Evolutionary conservation across 2,113 vertebrate species (phyloP).

Genomic region (Myrmecobius fasciatus): DNA sequence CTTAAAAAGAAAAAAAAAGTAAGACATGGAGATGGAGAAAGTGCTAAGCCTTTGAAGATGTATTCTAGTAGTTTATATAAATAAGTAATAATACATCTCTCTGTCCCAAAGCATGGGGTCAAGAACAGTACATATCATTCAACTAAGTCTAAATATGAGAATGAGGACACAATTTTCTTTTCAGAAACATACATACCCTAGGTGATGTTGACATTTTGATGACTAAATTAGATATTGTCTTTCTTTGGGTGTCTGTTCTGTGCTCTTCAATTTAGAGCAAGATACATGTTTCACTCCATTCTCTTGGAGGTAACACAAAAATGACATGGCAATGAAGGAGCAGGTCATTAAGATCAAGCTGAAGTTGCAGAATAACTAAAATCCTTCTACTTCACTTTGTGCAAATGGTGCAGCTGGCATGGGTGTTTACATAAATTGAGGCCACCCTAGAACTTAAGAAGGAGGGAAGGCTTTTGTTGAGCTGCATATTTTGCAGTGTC

Average conservation of each 20-base stretch:
- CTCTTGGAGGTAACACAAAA: neutral
- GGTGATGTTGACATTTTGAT: conserved; percentile 1
- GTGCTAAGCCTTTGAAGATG: conserved; percentile 21
- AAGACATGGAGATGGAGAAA: conserved; percentile 5
- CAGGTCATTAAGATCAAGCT: neutral
- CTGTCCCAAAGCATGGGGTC: neutral
- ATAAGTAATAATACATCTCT: neutral
- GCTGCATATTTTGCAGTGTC: neutral
- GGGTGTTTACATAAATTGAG: neutral
- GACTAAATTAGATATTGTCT: conserved; percentile 27
- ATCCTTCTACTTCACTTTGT: neutral
- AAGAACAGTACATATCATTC: neutral
- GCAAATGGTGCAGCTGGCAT: neutral
- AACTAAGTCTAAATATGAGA: conserved; percentile 36
- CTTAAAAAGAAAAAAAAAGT: conserved; percentile 48
- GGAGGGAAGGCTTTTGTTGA: neutral
- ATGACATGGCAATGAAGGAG: neutral
- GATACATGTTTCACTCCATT: conserved; percentile 1
- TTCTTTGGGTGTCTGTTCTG: conserved; percentile 32
- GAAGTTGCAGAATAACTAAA: neutral
- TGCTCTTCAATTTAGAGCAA: conserved; percentile 7
- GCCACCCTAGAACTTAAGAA: neutral
- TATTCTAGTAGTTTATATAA: neutral
- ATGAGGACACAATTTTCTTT: neutral
- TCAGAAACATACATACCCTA: neutral